Base-by-base conservation (phyloP, 1,140 invertebrate genomes). In the Batillaria attramentaria region DNA sequence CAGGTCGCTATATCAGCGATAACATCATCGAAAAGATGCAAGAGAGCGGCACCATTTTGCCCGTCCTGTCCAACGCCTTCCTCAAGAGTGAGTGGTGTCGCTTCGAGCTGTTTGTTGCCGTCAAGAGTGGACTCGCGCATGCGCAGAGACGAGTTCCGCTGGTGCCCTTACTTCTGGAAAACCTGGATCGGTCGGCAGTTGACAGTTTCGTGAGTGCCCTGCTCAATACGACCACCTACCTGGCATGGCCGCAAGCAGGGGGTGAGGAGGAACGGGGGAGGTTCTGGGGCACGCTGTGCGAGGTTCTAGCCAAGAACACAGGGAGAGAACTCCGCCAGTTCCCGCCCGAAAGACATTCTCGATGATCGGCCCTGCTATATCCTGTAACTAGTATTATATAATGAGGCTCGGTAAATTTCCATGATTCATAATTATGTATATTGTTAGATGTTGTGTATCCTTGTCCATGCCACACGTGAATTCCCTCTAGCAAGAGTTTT, bases 11-110 rank as follows among this genome's bases (percentile, higher is more conserved):
- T 31, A 85, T 84, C 39, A 50, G 74, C 8, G 50, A 83, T 42
- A 87, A 84, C 60, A 86, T 86, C 65, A 69, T 79, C 28, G 74
- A 84, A 31, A 76, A 72, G 8, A 84, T 88, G 41, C 78, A 81
- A 18, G 72, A 75, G 18, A 79, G 77, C 43, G 35, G 75, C 54
- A 66, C 72, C 42, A 72, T 82, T 28, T 41, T 82, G 31, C 50
- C 79, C 8, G 54, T 82, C 24, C 50, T 82, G 31, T 77, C 73
- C 24, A 82, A 82, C 54, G 43, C 74, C 16, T 82, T 79, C 72
- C 41, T 75, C 20, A 28, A 43, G 31, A 77, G 73, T 68, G 68
- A 82, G 20, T 82, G 81, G 81, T 82, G 81, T 37, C 74, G 79
- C 41, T 82, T 79, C 68, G 78, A 82, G 41, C 37, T 81, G 24